These are phyloP conservation scores for Odontothrips loti DNA, from an alignment of 2,888 invertebrate species.

Conservation along the genomic window DNA sequence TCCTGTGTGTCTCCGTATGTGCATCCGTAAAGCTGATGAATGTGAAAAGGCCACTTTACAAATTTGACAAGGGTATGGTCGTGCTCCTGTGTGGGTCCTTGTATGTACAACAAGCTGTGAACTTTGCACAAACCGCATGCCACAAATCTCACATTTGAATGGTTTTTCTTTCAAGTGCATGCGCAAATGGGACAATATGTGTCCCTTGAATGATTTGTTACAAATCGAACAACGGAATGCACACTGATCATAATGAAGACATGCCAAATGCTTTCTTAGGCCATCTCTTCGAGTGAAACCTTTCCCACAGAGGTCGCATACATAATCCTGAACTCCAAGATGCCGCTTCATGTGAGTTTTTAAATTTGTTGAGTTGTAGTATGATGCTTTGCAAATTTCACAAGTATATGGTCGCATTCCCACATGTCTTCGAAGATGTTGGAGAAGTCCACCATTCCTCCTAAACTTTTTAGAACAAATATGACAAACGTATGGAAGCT, in stretches of 20 bases:
- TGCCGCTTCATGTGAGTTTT: conserved; percentile 57
- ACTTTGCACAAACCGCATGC: conserved; percentile 74
- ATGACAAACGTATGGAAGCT: conserved; percentile 60
- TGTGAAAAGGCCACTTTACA: conserved; percentile 76
- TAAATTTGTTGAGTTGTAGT: conserved; percentile 60
- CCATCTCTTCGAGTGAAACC: conserved; percentile 70
- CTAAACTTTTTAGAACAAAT: conserved; percentile 63
- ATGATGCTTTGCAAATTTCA: conserved; percentile 64
- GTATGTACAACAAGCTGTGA: conserved; percentile 80
- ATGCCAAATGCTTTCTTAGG: conserved; percentile 69
- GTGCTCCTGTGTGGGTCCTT: conserved; percentile 76
- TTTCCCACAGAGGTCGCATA: conserved; percentile 76
- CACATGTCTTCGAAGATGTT: conserved; percentile 71
- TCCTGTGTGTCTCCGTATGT: conserved; percentile 77
- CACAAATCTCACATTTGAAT: conserved; percentile 72
- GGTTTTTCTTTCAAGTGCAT: conserved; percentile 73
- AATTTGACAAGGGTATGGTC: conserved; percentile 77
- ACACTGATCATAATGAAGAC: conserved; percentile 68
- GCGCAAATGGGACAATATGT: conserved; percentile 76
- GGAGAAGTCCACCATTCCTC: conserved; percentile 67
- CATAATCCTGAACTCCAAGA: conserved; percentile 67
- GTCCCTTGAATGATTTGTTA: conserved; percentile 74
- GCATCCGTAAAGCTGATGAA: conserved; percentile 78
- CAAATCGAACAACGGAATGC: conserved; percentile 77
- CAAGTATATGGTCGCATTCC: conserved; percentile 69